Base-by-base conservation (phyloP, 2,888 invertebrate genomes). In the Ceramica pisi region DNA sequence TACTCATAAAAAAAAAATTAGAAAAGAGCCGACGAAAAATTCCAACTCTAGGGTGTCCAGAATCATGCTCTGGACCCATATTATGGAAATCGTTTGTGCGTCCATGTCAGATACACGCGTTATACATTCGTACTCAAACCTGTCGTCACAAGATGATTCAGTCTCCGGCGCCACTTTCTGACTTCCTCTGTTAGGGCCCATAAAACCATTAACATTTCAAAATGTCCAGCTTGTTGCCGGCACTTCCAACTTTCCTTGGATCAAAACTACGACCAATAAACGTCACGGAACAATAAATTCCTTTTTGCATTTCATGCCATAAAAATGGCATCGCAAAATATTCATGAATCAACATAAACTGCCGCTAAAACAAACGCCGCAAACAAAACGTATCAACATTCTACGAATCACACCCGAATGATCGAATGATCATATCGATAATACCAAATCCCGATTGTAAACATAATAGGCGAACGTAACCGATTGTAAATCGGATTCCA, bases 401-500 rank as follows among this genome's bases (percentile, higher is more conserved):
- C 62, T 50, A 67, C 78, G 81, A 84, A 87, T 88, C 86, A 83
- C 71, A 68, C 2, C 41, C 69, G 56, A 72, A 63, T 81, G 77
- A 80, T 78, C 71, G 77, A 80, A 72, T 67, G 70, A 76, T 85
- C 76, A 72, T 78, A 79, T 81, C 80, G 75, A 74, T 82, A 75
- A 79, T 83, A 80, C 76, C 70, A 61, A 67, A 78, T 75, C 64
- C 35, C 75, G 56, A 82, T 80, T 81, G 85, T 81, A 80, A 88
- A 90, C 83, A 86, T 88, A 89, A 88, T 85, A 87, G 84, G 81
- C 81, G 78, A 75, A 87, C 88, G 90, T 89, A 86, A 75, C 77
- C 89, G 88, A 92, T 90, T 89, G 88, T 81, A 86, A 90, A 91
- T 90, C 91, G 91, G 86, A 90, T 88, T 87, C 86, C 84, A 89